phyloP scores from a whole-genome alignment of 2,888 invertebrate species.

The Philaethria dido region DNA sequence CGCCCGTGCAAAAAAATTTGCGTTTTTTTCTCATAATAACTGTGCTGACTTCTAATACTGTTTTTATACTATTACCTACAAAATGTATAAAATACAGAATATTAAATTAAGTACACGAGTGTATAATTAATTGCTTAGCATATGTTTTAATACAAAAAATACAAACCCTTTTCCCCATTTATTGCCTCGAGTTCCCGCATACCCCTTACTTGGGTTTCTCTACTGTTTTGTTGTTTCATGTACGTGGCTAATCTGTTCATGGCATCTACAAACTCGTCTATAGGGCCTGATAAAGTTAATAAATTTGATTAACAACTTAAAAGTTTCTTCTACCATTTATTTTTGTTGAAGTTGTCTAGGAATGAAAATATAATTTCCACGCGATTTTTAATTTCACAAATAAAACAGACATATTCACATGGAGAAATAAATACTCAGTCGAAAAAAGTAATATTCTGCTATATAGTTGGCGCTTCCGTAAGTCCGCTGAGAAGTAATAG shows the following conservation, averaged over 20 bases:
- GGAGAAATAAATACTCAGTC: too few species aligned
- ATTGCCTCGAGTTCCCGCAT: constrained; percentile 79
- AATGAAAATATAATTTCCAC: too few species aligned
- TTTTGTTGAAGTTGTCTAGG: too few species aligned
- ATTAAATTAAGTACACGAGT: neutral
- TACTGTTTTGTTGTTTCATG: constrained; percentile 77
- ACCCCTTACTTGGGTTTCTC: constrained; percentile 73
- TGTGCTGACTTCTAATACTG: constrained; percentile 74
- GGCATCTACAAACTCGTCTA: constrained; percentile 77
- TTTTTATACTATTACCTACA: constrained; percentile 76
- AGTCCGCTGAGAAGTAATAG: too few species aligned
- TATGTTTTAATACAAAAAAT: constrained; percentile 3
- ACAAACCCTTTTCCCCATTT: constrained; percentile 74
- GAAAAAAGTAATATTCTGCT: too few species aligned
- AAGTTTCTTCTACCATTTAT: too few species aligned
- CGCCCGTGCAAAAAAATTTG: constrained; percentile 78
- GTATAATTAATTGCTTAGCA: neutral
- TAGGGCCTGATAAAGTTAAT: constrained; percentile 59
- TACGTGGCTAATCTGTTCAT: constrained; percentile 69
- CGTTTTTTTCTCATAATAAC: constrained; percentile 77
- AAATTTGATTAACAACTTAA: neutral
- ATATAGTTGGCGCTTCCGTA: too few species aligned
- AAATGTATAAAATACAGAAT: neutral
- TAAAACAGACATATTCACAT: too few species aligned
- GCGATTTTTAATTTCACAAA: too few species aligned